A percentile compares a stretch with the other conserved stretches of the same genome.
These are phyloP conservation scores for Berghia stephanieae DNA, from an alignment of 1,140 invertebrate species.

Conservation along the genomic window DNA sequence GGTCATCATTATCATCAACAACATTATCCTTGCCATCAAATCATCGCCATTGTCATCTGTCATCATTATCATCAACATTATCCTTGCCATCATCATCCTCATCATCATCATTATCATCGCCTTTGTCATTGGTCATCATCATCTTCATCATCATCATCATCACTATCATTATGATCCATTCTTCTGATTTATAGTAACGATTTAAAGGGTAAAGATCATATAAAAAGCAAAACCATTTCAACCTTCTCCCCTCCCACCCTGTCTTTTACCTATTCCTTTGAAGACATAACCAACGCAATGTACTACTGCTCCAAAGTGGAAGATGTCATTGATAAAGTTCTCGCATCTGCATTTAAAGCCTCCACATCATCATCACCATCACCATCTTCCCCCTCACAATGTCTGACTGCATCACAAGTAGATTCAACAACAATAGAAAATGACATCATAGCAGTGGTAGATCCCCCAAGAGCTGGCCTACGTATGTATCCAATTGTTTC, in stretches of 20 bases:
- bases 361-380: constrained; percentile 37
- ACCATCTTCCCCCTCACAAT: no score
- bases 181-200: neutral
- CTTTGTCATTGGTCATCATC: neutral
- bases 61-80: no score
- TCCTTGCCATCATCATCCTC: no score
- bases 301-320: constrained; percentile 93
- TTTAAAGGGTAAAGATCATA: neutral
- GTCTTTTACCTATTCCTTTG: neutral
- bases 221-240: no score
- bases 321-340: constrained; percentile 80
- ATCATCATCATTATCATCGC: neutral
- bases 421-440: no score
- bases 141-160: neutral
- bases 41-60: no score
- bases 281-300: constrained; percentile 77
- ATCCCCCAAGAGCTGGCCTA: constrained; percentile 94
- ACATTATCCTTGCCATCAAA: no score
- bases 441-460: constrained; percentile 90
- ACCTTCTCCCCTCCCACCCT: neutral
- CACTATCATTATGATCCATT: neutral
- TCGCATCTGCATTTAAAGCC: no score
- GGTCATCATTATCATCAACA: no score
- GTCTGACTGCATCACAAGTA: no score
- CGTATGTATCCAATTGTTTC: constrained; percentile 67